Evolutionary conservation across 2,888 invertebrate genomes (phyloP).

Genomic region (Prosopocoilus inquinatus): DNA sequence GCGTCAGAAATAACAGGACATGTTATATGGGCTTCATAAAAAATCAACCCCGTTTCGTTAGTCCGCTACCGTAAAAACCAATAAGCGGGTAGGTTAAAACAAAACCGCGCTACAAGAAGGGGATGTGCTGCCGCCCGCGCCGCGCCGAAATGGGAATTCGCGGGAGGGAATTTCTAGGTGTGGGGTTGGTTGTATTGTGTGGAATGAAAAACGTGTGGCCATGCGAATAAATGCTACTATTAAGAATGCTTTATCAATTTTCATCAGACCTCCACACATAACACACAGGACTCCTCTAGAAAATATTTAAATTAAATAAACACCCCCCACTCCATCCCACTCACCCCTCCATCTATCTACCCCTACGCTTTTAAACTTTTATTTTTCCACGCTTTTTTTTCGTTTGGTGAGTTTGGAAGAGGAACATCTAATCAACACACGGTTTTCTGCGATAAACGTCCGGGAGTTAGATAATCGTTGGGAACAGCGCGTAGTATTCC

Average conservation of each 20-base stretch:
- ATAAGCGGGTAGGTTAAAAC: slow-evolving; percentile 34
- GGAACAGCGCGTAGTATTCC: slow-evolving; percentile 16
- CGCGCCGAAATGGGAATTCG: slow-evolving; percentile 27
- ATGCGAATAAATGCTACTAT: slow-evolving; percentile 3
- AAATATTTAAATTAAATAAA: too few species aligned
- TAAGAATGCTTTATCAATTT: slow-evolving; percentile 21
- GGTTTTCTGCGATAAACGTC: too few species aligned
- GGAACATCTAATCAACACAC: too few species aligned
- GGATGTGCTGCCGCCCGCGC: too few species aligned
- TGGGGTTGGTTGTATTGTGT: slow-evolving; percentile 10
- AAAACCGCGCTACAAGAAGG: slow-evolving; percentile 33
- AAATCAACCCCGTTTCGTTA: slow-evolving; percentile 26
- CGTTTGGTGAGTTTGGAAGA: too few species aligned
- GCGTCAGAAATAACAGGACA: slow-evolving; percentile 21
- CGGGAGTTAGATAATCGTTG: slow-evolving; percentile 17
- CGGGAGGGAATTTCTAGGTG: slow-evolving; percentile 27
- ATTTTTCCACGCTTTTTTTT: too few species aligned
- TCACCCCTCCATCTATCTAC: too few species aligned
- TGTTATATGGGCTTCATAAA: slow-evolving; percentile 29
- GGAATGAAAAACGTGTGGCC: not conserved
- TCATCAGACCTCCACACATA: slow-evolving; percentile 11
- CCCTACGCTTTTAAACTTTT: too few species aligned
- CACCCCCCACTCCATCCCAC: too few species aligned
- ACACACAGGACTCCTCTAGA: too few species aligned
- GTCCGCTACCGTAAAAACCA: slow-evolving; percentile 31